phyloP scores from a whole-genome alignment of 2,888 invertebrate genomes.

The Watsonalla binaria region DNA sequence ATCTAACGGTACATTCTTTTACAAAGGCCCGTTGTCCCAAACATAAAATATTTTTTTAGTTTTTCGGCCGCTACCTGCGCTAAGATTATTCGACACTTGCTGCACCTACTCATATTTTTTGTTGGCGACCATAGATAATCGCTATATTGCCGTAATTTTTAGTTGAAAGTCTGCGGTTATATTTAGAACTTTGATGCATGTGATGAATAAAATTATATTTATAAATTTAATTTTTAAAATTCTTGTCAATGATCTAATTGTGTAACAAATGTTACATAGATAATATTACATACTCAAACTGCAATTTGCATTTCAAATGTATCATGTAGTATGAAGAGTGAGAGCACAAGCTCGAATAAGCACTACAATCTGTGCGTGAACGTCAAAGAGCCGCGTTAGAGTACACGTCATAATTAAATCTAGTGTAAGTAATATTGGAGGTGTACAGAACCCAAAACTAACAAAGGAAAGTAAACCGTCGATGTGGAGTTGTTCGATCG shows the following conservation, averaged over 20 bases:
- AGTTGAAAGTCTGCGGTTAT: constrained; percentile 8
- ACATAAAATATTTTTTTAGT: constrained; percentile 28
- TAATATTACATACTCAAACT: too few species aligned
- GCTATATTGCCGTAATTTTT: constrained; percentile 33
- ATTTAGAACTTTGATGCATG: not conserved
- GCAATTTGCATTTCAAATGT: too few species aligned
- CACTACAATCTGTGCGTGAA: too few species aligned
- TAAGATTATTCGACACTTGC: constrained; percentile 55
- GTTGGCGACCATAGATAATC: constrained; percentile 50
- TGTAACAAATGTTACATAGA: too few species aligned
- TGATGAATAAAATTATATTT: not conserved
- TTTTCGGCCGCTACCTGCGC: constrained; percentile 58
- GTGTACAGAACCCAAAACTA: constrained; percentile 53
- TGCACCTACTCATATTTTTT: constrained; percentile 46
- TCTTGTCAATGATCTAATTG: not conserved
- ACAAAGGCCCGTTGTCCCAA: constrained; percentile 52
- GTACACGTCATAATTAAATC: constrained; percentile 3
- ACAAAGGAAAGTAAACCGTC: constrained; percentile 77
- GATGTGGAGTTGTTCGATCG: constrained; percentile 67
- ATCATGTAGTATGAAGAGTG: too few species aligned
- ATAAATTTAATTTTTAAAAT: not conserved
- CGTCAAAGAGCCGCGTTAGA: too few species aligned
- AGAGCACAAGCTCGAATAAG: too few species aligned
- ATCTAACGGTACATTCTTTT: constrained; percentile 57
- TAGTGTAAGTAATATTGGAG: constrained; percentile 32